Evolutionary conservation across 2,113 vertebrate genomes (phyloP).

Genomic region (Thermophis baileyi): DNA sequence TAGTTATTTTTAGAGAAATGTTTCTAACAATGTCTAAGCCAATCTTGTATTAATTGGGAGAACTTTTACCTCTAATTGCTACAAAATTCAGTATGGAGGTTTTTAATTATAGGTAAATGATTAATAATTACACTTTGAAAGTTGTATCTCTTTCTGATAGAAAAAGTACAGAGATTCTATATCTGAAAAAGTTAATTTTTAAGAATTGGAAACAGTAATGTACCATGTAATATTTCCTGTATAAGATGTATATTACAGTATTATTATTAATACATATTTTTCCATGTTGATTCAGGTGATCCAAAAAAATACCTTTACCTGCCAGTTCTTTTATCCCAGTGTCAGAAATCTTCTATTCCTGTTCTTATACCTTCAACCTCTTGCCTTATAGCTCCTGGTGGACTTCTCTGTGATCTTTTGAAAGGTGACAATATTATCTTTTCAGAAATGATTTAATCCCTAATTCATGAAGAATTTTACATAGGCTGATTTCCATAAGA

Average conservation of each 20-base stretch:
- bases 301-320: constrained; percentile 64
- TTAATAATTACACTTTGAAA: not conserved
- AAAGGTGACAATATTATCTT: constrained; percentile 51
- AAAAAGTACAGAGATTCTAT: not conserved
- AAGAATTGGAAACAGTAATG: not conserved
- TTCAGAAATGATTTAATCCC: not conserved
- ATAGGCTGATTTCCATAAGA: not conserved
- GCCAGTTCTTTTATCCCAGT: constrained; percentile 62
- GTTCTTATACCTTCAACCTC: constrained; percentile 69
- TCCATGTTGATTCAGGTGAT: constrained; percentile 61
- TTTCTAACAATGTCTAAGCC: not conserved
- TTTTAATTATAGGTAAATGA: not conserved
- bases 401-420: constrained; percentile 54
- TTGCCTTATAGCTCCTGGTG: constrained; percentile 66
- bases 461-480: not conserved
- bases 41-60: not conserved
- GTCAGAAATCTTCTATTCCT: constrained; percentile 62
- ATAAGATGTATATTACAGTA: not conserved
- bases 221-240: not conserved
- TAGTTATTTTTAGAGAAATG: not conserved
- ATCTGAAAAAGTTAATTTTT: not conserved
- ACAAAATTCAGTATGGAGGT: not conserved
- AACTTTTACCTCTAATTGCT: not conserved
- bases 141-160: not conserved
- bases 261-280: not conserved